Conservation (phyloP, 2,113 vertebrate genomes). For the Propithecus coquereli region DNA sequence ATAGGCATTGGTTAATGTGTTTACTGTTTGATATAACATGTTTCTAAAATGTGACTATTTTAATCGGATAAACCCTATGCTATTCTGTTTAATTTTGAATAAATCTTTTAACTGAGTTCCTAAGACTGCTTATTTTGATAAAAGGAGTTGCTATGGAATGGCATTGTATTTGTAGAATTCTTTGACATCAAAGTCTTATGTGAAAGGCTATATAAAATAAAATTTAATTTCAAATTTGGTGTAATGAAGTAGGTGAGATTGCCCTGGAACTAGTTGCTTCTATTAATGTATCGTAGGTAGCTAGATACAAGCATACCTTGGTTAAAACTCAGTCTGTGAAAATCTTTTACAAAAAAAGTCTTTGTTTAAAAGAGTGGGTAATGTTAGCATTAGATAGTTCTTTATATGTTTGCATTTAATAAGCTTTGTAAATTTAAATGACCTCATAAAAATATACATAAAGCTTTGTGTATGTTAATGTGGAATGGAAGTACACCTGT, state of each 20-base stretch:
- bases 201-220: slow-evolving; percentile 1
- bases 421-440: slow-evolving; percentile 10
- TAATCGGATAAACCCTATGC: background rate
- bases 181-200: background rate
- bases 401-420: slow-evolving; percentile 5
- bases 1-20: background rate
- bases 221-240: slow-evolving; percentile 14
- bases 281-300: background rate
- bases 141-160: slow-evolving; percentile 10
- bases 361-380: background rate
- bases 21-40: background rate
- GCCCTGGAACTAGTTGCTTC: background rate
- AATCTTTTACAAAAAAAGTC: background rate
- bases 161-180: background rate
- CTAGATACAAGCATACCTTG: background rate
- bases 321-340: background rate
- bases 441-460: background rate
- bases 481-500: background rate
- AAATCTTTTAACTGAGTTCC: slow-evolving; percentile 22
- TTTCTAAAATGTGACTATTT: slow-evolving; percentile 28
- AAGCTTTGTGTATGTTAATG: background rate
- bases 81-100: background rate
- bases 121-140: background rate
- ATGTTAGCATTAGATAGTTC: background rate
- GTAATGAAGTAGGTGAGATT: slow-evolving; percentile 3